These are phyloP conservation scores for Boulengeromyrus knoepffleri DNA, from an alignment of 2,113 vertebrate genomes.

Conservation along the genomic window DNA sequence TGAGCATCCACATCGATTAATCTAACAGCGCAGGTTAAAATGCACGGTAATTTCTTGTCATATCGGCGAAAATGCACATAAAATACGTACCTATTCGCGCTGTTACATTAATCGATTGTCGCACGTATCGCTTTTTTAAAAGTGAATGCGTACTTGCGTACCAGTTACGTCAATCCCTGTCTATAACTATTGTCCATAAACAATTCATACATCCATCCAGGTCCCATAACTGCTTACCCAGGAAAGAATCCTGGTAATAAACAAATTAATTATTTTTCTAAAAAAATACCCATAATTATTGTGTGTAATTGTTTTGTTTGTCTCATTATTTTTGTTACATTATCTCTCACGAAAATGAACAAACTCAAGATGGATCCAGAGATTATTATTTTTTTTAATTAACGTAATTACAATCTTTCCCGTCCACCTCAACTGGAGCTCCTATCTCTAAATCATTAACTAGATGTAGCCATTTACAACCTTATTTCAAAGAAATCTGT, in stretches of 20 bases:
- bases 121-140: no score
- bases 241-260: background rate
- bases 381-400: background rate
- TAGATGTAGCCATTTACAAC: background rate
- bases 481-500: background rate
- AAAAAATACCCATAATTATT: background rate
- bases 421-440: background rate
- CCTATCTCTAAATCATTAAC: conserved; percentile 1
- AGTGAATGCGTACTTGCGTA: no score
- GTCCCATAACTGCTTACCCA: background rate
- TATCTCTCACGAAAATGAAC: background rate
- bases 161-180: no score
- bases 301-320: background rate
- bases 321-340: background rate
- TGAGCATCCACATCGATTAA: no score
- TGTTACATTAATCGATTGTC: no score
- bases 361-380: background rate
- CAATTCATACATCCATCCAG: background rate
- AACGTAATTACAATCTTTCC: background rate
- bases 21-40: no score
- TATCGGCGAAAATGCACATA: background rate
- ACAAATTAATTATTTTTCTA: background rate
- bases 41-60: no score
- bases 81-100: no score
- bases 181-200: background rate